Evolutionary conservation across 2,797 vertebrate genomes (phyloP).

Genomic region (Pyrrhura leucotis): DNA sequence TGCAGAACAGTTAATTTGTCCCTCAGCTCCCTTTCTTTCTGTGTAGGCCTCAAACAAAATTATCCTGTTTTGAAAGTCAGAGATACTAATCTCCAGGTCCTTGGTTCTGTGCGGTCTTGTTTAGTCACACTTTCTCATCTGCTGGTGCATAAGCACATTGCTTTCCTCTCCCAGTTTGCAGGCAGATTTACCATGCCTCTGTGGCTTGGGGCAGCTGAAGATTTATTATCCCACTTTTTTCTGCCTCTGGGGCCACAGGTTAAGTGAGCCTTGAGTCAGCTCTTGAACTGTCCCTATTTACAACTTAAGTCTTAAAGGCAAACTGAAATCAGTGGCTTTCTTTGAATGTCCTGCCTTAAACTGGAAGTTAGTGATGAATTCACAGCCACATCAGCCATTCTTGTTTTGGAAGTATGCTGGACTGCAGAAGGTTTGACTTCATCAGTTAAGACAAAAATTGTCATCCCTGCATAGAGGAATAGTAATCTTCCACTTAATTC

Average conservation of each 20-base stretch:
- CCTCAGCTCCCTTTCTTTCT: background rate
- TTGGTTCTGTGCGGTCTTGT: background rate
- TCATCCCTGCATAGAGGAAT: background rate
- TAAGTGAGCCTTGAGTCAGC: background rate
- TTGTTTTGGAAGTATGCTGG: background rate
- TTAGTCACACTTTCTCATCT: background rate
- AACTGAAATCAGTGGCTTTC: background rate
- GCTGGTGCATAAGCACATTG: accelerated
- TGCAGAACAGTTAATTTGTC: background rate
- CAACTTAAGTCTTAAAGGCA: background rate
- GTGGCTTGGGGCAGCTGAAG: background rate
- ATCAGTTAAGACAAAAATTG: background rate
- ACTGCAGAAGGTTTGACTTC: background rate
- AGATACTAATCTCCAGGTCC: background rate
- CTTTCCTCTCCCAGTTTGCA: background rate
- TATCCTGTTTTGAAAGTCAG: background rate
- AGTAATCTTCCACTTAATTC: background rate
- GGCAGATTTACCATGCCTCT: background rate
- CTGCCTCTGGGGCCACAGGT: background rate
- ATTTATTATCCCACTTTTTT: background rate
- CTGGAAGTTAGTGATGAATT: background rate
- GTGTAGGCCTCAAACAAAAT: background rate
- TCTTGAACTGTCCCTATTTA: background rate
- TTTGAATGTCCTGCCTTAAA: background rate
- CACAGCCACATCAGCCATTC: background rate